These are phyloP conservation scores for Telenomus remus DNA, from an alignment of 1,140 invertebrate genomes.

Conservation along the genomic window DNA sequence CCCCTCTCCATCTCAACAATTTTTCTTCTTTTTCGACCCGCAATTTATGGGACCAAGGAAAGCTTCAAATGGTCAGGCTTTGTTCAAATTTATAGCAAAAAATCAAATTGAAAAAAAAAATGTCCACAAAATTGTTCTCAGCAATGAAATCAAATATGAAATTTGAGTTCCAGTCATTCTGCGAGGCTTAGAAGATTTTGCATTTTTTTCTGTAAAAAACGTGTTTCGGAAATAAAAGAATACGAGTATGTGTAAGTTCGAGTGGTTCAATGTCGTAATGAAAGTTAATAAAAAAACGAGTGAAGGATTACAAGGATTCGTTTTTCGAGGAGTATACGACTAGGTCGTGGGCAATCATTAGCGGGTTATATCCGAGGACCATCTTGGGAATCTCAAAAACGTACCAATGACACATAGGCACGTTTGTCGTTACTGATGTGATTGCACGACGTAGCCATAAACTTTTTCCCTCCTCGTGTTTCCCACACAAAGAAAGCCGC, in stretches of 20 bases:
- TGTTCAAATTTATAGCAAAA: conserved; percentile 27
- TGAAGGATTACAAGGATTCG: no score
- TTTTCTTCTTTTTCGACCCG: conserved; percentile 10
- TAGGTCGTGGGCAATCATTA: conserved; percentile 56
- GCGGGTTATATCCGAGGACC: conserved; percentile 63
- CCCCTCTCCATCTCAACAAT: background rate
- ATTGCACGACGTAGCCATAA: conserved; percentile 69
- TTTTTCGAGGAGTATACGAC: conserved; percentile 43
- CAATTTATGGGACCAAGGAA: conserved; percentile 26
- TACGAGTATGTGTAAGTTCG: no score
- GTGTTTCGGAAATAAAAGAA: no score
- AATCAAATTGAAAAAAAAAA: no score
- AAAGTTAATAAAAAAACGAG: no score
- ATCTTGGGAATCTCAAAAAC: conserved; percentile 67
- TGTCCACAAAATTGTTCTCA: no score
- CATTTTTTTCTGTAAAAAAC: no score
- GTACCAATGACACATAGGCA: conserved; percentile 66
- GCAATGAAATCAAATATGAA: no score
- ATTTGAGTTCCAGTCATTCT: no score
- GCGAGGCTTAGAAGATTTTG: no score
- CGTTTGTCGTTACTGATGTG: conserved; percentile 69
- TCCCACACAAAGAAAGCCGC: conserved; percentile 62
- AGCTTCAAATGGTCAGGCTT: conserved; percentile 27
- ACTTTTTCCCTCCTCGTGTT: conserved; percentile 55
- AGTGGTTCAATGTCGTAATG: no score